phyloP scores from a whole-genome alignment of 2,888 invertebrate genomes.

The Sphinx pinastri region DNA sequence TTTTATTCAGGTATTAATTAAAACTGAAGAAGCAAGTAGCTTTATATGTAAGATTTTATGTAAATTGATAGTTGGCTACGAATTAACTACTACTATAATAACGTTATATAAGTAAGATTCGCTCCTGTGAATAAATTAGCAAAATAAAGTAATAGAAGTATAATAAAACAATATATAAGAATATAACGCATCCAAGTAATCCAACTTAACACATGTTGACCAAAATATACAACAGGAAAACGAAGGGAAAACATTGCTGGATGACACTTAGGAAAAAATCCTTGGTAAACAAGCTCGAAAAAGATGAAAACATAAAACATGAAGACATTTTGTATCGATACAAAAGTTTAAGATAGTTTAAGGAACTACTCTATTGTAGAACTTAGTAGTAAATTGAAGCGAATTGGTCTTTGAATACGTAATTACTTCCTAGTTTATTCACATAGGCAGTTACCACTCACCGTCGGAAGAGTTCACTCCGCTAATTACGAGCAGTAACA shows the following conservation, averaged over 20 bases:
- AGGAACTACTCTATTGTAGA: not conserved
- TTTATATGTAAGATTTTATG: too few species aligned
- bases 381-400: not conserved
- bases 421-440: constrained; percentile 1
- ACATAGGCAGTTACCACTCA: constrained; percentile 48
- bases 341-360: not conserved
- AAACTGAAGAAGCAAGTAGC: too few species aligned
- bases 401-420: too few species aligned
- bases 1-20: too few species aligned
- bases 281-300: constrained; percentile 15
- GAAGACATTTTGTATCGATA: not conserved
- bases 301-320: constrained; percentile 4
- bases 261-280: constrained; percentile 18
- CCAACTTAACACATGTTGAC: not conserved
- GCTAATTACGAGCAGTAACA: constrained; percentile 62
- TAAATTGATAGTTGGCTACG: too few species aligned
- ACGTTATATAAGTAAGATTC: not conserved
- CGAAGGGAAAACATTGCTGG: constrained; percentile 1
- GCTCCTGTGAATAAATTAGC: not conserved
- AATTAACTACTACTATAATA: too few species aligned
- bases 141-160: not conserved
- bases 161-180: not conserved
- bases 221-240: constrained; percentile 11
- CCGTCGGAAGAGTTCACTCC: constrained; percentile 69
- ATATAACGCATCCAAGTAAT: not conserved